Evolutionary conservation across 1,140 invertebrate genomes (phyloP), one percentile per base, ranked within the genome.

Genomic region (Drosophila cardini): DNA sequence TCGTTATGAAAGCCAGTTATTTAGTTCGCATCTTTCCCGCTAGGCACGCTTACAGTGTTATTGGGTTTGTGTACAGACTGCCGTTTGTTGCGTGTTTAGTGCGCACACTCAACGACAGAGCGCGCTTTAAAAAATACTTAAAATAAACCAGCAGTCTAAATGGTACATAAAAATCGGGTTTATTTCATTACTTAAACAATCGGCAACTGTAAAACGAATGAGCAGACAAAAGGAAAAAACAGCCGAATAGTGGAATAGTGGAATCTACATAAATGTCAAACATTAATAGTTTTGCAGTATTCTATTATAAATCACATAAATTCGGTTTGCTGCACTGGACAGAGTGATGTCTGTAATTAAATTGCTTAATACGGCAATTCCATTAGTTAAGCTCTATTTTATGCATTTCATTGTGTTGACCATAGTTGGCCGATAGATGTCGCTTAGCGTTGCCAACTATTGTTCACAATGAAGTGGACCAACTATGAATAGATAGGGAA

Each of bases 101-200:
- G 80, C 80, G 80, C 80, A 82, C 30, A 83, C 78, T 80, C 80
- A 64, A 40, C 80, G 30, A 53, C 36, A 80, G 81, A 79, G 80
- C 15, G 72, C 80, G 80, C 60, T 34, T 36, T n/a, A 21, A 55
- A 53, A 58, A 34, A 32, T 36, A 36, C 68, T 30, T 18, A 13
- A 58, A 61, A 48, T 70, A 50, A 62, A 34, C 46, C 58, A 50
- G 32, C 40, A 34, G 73, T 46, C 53, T 64, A 50, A 73, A 77
- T 42, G 21, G 36, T 45, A 32, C 21, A 32, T 32, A 45, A 38
- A 60, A 58, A 13, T 40, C 16, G 8, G 26, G 10, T 48, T 67
- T 50, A 40, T 58, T 50, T 62, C 58, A 50, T 62, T 48, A 48
- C 58, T 48, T 40, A 40, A 62, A 62, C 58, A 50, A 56, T 56